Percentiles rank a stretch among this genome's conserved stretches.
Conservation (phyloP, 2,797 vertebrate species). For the Manis crassicaudata region DNA sequence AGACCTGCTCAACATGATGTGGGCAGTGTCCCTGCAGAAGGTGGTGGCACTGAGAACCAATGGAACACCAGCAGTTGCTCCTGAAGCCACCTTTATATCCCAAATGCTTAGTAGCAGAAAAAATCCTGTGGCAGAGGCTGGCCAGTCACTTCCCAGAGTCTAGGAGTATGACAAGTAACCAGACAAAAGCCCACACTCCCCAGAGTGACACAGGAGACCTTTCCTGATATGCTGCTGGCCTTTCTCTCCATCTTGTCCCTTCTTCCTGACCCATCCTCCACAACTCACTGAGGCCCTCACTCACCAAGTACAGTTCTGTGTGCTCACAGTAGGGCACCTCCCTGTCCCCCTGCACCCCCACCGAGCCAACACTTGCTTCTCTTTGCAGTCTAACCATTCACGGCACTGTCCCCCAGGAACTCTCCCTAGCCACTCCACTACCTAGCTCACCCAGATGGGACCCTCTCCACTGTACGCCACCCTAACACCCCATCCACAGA, state of each 20-base stretch:
- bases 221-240: neutral
- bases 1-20: neutral
- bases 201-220: neutral
- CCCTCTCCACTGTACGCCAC: neutral
- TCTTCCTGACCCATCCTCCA: neutral
- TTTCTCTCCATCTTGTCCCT: accelerated
- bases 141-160: neutral
- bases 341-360: neutral
- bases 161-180: neutral
- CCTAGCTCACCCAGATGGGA: neutral
- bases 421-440: neutral
- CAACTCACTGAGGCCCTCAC: too few species aligned
- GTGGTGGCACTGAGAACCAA: neutral
- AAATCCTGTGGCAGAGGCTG: neutral
- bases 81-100: neutral
- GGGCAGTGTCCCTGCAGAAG: neutral
- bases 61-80: neutral
- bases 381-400: neutral
- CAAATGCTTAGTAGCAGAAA: neutral
- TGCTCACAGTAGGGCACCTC: neutral
- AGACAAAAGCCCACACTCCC: neutral
- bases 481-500: too few species aligned
- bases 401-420: neutral
- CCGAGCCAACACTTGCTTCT: neutral
- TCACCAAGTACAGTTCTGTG: neutral